Evolutionary conservation across 2,888 invertebrate genomes (phyloP).

Genomic region (Apotomis capreana): DNA sequence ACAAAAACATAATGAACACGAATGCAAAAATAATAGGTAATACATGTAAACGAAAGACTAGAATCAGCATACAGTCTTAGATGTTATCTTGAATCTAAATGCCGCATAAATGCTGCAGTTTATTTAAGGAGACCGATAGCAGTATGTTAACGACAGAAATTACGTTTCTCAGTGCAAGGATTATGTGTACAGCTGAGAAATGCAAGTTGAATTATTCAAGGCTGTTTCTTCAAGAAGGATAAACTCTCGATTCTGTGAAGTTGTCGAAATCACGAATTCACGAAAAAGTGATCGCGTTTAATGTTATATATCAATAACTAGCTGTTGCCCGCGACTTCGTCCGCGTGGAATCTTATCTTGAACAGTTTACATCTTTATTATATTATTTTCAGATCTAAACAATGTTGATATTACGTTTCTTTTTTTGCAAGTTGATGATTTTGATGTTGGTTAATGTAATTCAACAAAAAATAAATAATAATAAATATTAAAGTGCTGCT

Average conservation of each 20-base stretch:
- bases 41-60: constrained; percentile 6
- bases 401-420: too few relatives aligned
- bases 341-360: too few relatives aligned
- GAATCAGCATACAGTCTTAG: constrained; percentile 11
- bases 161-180: constrained; percentile 23
- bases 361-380: too few relatives aligned
- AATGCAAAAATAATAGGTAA: constrained; percentile 1
- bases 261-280: too few relatives aligned
- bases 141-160: constrained; percentile 22
- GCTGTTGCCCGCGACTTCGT: too few relatives aligned
- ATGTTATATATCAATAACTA: not conserved
- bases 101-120: constrained; percentile 28
- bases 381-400: too few relatives aligned
- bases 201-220: constrained; percentile 23
- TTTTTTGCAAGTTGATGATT: too few relatives aligned
- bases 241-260: not conserved
- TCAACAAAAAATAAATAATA: too few relatives aligned
- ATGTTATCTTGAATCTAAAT: constrained; percentile 34
- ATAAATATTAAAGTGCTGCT: too few relatives aligned
- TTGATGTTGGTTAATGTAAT: too few relatives aligned
- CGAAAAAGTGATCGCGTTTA: not conserved
- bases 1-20: not conserved
- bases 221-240: constrained; percentile 3
- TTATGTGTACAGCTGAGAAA: constrained; percentile 31
- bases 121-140: constrained; percentile 33